phyloP scores from a whole-genome alignment of 2,113 vertebrate species.

The Labrus mixtus region DNA sequence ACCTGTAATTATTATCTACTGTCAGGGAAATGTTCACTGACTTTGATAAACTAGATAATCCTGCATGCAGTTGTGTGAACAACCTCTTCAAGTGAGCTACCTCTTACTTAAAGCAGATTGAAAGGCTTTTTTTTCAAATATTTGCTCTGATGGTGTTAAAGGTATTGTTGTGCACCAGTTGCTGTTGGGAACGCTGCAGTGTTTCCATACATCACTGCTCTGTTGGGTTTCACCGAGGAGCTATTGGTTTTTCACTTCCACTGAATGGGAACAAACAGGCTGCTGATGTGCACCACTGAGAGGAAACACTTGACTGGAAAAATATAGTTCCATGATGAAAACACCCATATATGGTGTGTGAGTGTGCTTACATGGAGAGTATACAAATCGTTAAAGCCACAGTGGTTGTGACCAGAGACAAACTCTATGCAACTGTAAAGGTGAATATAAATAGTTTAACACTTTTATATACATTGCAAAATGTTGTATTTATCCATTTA shows the following conservation, averaged over 20 bases:
- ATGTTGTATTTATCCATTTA: too few species aligned
- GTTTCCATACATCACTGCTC: slow-evolving; percentile 44
- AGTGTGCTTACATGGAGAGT: slow-evolving; percentile 10
- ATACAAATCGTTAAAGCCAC: neutral
- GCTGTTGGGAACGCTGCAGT: neutral
- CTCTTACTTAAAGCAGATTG: neutral
- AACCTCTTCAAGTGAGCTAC: neutral
- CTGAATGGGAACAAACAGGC: slow-evolving; percentile 38
- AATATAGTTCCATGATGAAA: slow-evolving; percentile 11
- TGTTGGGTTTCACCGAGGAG: slow-evolving; percentile 35
- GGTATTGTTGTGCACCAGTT: slow-evolving; percentile 1
- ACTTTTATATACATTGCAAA: too few species aligned
- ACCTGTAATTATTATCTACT: too few species aligned
- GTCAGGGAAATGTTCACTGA: too few species aligned
- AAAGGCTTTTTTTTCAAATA: neutral
- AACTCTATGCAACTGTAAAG: neutral
- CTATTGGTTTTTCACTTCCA: slow-evolving; percentile 38
- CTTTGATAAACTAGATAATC: neutral
- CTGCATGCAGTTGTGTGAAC: neutral
- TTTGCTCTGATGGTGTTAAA: slow-evolving; percentile 13
- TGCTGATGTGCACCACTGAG: slow-evolving; percentile 1
- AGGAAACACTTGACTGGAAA: slow-evolving; percentile 26
- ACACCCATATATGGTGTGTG: slow-evolving; percentile 30
- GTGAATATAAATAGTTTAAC: too few species aligned
- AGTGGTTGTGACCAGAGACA: slow-evolving; percentile 8